Conservation (phyloP, 2,797 vertebrate species). For the Fratercula arctica region DNA sequence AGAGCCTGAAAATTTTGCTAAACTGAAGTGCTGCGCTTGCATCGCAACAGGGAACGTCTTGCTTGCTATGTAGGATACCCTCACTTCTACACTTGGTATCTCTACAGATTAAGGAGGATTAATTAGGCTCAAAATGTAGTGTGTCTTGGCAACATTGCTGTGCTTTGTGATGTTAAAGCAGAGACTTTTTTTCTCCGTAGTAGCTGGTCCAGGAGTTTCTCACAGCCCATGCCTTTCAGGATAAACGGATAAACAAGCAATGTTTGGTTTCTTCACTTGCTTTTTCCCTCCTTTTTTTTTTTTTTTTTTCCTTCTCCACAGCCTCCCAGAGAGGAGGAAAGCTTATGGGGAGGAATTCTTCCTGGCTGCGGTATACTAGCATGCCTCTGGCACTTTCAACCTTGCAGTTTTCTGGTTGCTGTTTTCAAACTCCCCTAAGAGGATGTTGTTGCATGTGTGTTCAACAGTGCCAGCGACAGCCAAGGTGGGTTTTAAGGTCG, state of each 20-base stretch:
- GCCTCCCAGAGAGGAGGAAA: neutral
- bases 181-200: neutral
- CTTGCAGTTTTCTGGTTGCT: neutral
- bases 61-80: neutral
- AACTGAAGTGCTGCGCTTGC: neutral
- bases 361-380: neutral
- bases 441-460: neutral
- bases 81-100: neutral
- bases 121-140: slow-evolving; percentile 43
- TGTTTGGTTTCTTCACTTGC: slow-evolving; percentile 4
- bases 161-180: slow-evolving; percentile 20
- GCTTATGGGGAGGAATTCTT: neutral
- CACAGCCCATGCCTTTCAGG: neutral
- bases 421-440: slow-evolving; percentile 1
- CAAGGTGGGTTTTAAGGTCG: neutral
- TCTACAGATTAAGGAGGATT: slow-evolving; percentile 22
- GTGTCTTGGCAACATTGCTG: neutral
- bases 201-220: neutral
- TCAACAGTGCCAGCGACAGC: neutral
- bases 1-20: neutral
- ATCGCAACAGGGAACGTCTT: neutral
- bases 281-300: neutral
- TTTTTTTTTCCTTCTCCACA: neutral
- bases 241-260: neutral
- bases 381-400: neutral